These are phyloP conservation scores for Entomyzon cyanotis DNA, from an alignment of 2,113 vertebrate species.

Conservation along the genomic window DNA sequence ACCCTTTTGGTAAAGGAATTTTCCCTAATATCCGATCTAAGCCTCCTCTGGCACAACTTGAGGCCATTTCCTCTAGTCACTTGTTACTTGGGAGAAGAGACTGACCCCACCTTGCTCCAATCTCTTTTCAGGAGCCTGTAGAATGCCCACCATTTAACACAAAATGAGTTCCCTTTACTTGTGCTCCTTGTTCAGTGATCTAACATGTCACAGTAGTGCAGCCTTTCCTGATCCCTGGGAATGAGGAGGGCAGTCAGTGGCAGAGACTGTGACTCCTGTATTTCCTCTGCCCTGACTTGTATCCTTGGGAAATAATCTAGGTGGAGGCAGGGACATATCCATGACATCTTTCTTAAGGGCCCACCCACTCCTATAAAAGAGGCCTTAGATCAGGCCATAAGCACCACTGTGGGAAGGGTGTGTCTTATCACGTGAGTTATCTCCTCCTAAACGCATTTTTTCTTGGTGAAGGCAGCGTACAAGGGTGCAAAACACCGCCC, in stretches of 20 bases:
- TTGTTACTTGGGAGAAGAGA: neutral
- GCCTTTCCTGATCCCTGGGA: neutral
- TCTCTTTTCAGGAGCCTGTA: neutral
- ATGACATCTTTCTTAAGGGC: neutral
- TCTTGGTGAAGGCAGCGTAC: neutral
- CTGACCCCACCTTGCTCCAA: neutral
- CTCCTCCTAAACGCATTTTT: conserved; percentile 36
- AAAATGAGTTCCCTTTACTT: neutral
- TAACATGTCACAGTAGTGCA: neutral
- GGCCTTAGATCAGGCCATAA: neutral
- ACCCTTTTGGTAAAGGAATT: neutral
- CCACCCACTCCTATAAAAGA: conserved; percentile 29
- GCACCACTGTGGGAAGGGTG: conserved; percentile 2
- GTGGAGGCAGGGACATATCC: conserved; percentile 7
- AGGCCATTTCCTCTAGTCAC: neutral
- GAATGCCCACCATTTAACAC: neutral
- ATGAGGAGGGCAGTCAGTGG: neutral
- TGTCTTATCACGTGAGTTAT: neutral
- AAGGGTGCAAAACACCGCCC: neutral
- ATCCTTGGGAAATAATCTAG: neutral
- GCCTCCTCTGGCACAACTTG: neutral
- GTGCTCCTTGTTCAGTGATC: neutral
- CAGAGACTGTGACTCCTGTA: neutral
- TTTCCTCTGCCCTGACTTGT: conserved; percentile 18
- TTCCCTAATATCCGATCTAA: neutral